Conservation (phyloP, 2,113 vertebrate genomes). For the Chaetura pelagica region DNA sequence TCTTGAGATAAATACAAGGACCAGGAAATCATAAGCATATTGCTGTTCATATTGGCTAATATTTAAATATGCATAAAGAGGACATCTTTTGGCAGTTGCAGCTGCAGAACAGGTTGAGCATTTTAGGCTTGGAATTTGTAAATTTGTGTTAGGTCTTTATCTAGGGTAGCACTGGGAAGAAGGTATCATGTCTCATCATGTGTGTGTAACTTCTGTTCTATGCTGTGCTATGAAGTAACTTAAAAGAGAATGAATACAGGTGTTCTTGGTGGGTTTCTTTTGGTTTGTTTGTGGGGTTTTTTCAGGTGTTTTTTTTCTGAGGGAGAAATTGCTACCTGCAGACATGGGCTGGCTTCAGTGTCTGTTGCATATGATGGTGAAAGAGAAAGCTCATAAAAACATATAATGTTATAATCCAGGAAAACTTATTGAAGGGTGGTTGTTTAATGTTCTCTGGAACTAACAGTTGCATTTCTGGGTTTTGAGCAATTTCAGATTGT, state of each 20-base stretch:
- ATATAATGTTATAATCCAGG: background rate
- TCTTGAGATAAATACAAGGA: background rate
- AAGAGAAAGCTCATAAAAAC: background rate
- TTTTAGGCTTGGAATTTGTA: background rate
- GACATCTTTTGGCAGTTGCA: background rate
- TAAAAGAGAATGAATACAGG: background rate
- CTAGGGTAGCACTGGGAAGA: background rate
- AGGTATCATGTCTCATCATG: background rate
- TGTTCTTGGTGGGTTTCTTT: background rate
- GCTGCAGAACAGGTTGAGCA: background rate
- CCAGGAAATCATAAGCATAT: background rate
- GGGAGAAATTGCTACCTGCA: background rate
- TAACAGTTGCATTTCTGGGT: background rate
- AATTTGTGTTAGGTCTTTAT: background rate
- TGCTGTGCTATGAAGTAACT: background rate
- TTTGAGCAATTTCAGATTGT: background rate
- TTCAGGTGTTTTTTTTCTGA: background rate
- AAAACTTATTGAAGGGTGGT: background rate
- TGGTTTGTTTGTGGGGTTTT: background rate
- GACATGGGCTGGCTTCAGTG: background rate
- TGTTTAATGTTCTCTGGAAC: background rate
- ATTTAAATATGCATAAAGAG: background rate
- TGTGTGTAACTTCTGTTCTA: background rate
- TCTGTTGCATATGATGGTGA: background rate
- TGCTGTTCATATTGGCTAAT: background rate